Conservation (phyloP, 2,797 vertebrate genomes). For the Thunnus albacares region DNA sequence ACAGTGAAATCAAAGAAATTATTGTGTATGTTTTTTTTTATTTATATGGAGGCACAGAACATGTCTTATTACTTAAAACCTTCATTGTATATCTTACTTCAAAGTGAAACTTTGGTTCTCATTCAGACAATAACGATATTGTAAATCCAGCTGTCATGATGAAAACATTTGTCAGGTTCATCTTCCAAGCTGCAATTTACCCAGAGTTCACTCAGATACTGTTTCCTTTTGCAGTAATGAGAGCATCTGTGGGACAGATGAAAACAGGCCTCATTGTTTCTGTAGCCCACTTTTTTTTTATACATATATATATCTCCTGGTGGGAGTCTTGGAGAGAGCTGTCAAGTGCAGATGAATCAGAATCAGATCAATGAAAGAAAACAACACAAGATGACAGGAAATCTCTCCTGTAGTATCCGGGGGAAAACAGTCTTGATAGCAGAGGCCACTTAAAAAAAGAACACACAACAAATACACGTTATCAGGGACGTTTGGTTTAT, state of each 20-base stretch:
- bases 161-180: constrained; percentile 16
- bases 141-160: constrained; percentile 18
- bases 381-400: constrained; percentile 1
- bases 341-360: constrained; percentile 49
- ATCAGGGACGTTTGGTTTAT: neutral
- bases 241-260: constrained; percentile 51
- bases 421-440: constrained; percentile 19
- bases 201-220: constrained; percentile 9
- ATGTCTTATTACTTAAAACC: constrained; percentile 29
- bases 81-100: neutral
- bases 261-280: constrained; percentile 41
- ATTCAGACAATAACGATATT: constrained; percentile 23
- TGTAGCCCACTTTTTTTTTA: constrained; percentile 5
- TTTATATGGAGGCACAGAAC: constrained; percentile 64
- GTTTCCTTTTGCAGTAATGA: constrained; percentile 23
- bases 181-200: constrained; percentile 23
- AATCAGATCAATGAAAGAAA: constrained; percentile 36
- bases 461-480: neutral
- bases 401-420: neutral
- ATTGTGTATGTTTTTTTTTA: constrained; percentile 13
- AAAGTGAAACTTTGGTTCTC: constrained; percentile 20
- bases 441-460: constrained; percentile 25
- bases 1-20: constrained; percentile 6
- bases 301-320: too few species aligned
- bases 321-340: constrained; percentile 39